Base-by-base conservation (phyloP, 2,797 vertebrate genomes). In the Alauda arvensis region DNA sequence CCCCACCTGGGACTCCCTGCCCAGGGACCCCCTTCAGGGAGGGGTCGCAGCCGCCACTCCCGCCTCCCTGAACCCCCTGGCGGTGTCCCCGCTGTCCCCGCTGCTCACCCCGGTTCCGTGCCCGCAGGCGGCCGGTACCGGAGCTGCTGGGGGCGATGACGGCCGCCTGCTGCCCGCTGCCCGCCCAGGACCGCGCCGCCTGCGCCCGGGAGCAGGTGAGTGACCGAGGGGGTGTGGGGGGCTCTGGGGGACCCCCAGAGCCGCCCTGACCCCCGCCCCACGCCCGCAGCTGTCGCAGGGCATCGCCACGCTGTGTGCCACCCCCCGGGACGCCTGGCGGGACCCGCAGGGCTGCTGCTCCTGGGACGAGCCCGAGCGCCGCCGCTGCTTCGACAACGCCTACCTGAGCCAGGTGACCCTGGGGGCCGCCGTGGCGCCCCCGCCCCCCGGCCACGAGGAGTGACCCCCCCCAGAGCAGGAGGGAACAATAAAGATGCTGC, bases 1-100 rank as follows among this genome's bases (percentile, higher is more conserved):
- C 34, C 34, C 34, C 34, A 37, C 37, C 37, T 37, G 40, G 40
- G n/a, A 1, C n/a, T 17, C 48, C 2, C 5, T 2, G 39, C 39
- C 29, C 23, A 3, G n/a, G 18, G 12, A 0, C 5, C 3, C 29
- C 29, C 19, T 24, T 8, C 6, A 2, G 57, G 48, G 34, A 20
- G 62, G 71, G 37, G 61, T 0, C 5, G 1, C 40, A 8, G 16
- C n/a, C 2, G 23, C 3, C 15, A 1, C 6, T 4, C 6, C 42
- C 24, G 43, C 14, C 13, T 0, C 34, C 11, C 3, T 2, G 9
- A 11, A 4, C 15, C 24, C 14, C 31, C 3, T 0, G 6, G 42
- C 1, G 34, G 28, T 40, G 40, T 5, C 14, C 20, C 23, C 37
- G 37, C 9, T 37, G 37, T 37, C 37, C 37, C 37, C 37, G 9